phyloP scores from a whole-genome alignment of 2,888 invertebrate genomes.

The Norana najaformis region DNA sequence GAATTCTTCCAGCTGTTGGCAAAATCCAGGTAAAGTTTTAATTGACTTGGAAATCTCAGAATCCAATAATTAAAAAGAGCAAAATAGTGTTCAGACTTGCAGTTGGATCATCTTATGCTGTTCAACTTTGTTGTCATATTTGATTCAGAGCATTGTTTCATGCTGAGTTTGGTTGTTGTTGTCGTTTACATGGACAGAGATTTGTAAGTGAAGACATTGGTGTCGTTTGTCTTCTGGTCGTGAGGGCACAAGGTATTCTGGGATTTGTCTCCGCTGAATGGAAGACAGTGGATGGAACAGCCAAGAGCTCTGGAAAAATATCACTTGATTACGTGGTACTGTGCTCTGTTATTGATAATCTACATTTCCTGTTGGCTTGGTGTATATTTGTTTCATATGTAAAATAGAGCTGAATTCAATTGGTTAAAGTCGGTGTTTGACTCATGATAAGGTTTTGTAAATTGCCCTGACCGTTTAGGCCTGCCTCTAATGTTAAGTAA shows the following conservation, averaged over 20 bases:
- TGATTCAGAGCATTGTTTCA: background rate
- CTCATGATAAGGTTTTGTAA: background rate
- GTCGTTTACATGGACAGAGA: constrained; percentile 45
- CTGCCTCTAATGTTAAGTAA: background rate
- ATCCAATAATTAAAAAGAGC: background rate
- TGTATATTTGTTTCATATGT: background rate
- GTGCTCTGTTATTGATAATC: constrained; percentile 33
- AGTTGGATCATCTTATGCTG: no score
- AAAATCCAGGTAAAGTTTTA: background rate
- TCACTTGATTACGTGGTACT: constrained; percentile 52
- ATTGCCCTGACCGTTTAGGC: no score
- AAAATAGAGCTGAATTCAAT: background rate
- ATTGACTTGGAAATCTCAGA: background rate
- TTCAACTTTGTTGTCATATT: background rate
- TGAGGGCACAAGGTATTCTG: constrained; percentile 55
- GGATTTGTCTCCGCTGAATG: constrained; percentile 58
- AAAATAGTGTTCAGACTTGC: no score
- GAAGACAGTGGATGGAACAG: constrained; percentile 58
- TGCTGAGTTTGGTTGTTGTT: background rate
- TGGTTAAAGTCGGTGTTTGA: background rate
- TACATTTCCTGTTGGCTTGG: background rate
- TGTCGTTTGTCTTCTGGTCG: constrained; percentile 52
- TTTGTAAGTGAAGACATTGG: constrained; percentile 54
- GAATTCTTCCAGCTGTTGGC: constrained; percentile 46
- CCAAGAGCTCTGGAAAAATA: constrained; percentile 53